Evolutionary conservation across 2,888 invertebrate genomes (phyloP).

Genomic region (Gnatocerus cornutus): DNA sequence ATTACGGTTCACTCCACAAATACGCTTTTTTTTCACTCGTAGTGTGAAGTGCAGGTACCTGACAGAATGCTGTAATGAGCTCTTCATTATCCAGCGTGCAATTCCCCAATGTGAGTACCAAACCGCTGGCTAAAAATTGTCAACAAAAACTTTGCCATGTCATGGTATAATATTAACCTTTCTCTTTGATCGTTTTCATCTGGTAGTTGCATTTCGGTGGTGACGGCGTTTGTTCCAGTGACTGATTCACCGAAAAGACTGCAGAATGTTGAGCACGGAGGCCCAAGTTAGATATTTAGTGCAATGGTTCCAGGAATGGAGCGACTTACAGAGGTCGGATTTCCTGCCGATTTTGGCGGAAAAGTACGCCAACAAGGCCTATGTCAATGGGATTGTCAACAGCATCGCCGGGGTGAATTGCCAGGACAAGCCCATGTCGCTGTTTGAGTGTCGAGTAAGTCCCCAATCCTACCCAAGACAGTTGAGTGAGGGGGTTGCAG

Average conservation of each 20-base stretch:
- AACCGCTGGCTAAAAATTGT: conserved; percentile 32
- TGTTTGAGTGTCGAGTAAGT: conserved; percentile 87
- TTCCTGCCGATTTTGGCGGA: conserved; percentile 85
- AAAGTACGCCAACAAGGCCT: conserved; percentile 75
- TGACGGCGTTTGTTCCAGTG: conserved; percentile 57
- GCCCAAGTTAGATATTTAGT: conserved; percentile 87
- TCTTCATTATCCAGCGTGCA: not conserved
- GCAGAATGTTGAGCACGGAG: conserved; percentile 73
- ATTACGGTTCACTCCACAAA: conserved; percentile 62
- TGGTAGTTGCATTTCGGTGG: conserved; percentile 45
- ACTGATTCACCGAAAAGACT: conserved; percentile 57
- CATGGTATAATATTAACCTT: conserved; percentile 60
- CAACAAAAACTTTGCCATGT: conserved; percentile 59
- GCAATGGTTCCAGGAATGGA: conserved; percentile 93
- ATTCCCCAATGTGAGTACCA: conserved; percentile 21
- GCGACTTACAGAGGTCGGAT: conserved; percentile 89
- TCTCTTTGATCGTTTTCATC: conserved; percentile 57
- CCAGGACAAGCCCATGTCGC: conserved; percentile 84
- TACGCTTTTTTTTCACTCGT: conserved; percentile 41
- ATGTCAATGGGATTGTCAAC: conserved; percentile 83
- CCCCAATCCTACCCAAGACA: not conserved
- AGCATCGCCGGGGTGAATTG: conserved; percentile 79
- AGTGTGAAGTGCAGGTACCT: conserved; percentile 39
- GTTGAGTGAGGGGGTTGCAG: conserved; percentile 68
- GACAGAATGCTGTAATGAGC: conserved; percentile 36